Base-by-base conservation (phyloP, 2,113 vertebrate species). In the Xiphorhynchus elegans region DNA sequence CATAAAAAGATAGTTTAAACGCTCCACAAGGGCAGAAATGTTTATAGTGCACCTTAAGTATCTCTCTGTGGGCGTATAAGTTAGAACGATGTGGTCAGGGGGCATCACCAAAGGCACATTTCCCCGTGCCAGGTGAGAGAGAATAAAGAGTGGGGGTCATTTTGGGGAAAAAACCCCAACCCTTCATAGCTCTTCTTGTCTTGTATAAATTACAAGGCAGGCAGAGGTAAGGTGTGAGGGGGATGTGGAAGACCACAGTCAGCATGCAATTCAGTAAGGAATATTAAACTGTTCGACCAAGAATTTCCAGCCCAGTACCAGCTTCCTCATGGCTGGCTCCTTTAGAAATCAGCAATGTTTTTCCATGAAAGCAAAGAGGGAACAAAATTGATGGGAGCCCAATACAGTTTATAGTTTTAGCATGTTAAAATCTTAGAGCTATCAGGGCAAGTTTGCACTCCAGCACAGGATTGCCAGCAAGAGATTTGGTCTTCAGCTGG, bases 1-100 rank as follows among this genome's bases (percentile, higher is more conserved):
- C 82, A 87, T 96, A 85, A 95, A 93, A 93, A 82, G 88, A 53
- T 4, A 84, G 82, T 90, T 95, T 90, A 84, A 95, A 87, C 0
- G n/a, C 85, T 93, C 85, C 69, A 47, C 66, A 46, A 87, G 88
- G 74, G 91, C 37, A 79, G 88, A 87, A 94, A 83, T 79, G 88
- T 82, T 97, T 94, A 89, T 79, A 26, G 49, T 60, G 25, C 39
- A n/a, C 62, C 55, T 87, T 79, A 83, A 95, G 77, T 82, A 73
- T 26, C 68, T 81, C 77, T 83, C 86, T 4, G 9, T 69, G 85
- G 92, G 74, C 64, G 88, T 82, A 40, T 35, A 49, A 91, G 78
- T 75, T 84, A 49, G 62, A 59, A 75, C 73, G 76, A 69, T 68
- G 88, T 0, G 1, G 46, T 73, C 62, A 66, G 66, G 72, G 93